Evolutionary conservation across 2,888 invertebrate species (phyloP), one percentile per base, ranked within the genome.

Genomic region (Anagyrus pseudococci): DNA sequence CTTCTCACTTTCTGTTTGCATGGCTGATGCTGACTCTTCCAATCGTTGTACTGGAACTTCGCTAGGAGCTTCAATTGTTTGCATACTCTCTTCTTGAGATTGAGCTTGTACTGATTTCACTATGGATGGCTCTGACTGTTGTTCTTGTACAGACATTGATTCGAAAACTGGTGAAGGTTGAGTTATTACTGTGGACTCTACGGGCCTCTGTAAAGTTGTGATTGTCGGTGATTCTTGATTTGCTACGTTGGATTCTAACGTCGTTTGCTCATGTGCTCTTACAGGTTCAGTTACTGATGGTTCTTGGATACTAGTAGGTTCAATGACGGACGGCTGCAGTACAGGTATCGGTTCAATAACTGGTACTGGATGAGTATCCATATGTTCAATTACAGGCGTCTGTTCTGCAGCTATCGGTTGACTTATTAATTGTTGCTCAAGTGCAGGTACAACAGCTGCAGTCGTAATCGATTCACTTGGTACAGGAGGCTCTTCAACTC

Each of bases 41-140:
- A 37, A 7, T 37, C 13, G 8, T 37, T 7, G 33, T 17, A 58
- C 49, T 40, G 57, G 25, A 55, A 56, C 58, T 48, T 70, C 67
- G 22, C 55, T 63, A 37, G 15, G 33, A 37, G 26, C 6, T 7
- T n/a, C 23, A 25, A 4, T 26, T 48, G 17, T 22, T 15, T 46
- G 46, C 46, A 46, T 46, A 2, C 25, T 7, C 29, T 57, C 57
- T 46, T 43, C 37, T 19, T 44, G 19, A 15, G 40, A 25, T 20
- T 15, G 17, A 19, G 7, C 6, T 25, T 15, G 22, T 20, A 29
- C 19, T 40, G 17, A 15, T 15, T 23, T 22, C 22, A 6, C 23
- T 41, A 37, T 4, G 33, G 15, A 10, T 37, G 33, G 8, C 33
- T 37, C 33, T 20, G 23, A 15, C n/a, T 4, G n/a, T 15, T 37